Evolutionary conservation across 2,797 vertebrate species (phyloP).

Genomic region (Chaetophractus vellerosus): DNA sequence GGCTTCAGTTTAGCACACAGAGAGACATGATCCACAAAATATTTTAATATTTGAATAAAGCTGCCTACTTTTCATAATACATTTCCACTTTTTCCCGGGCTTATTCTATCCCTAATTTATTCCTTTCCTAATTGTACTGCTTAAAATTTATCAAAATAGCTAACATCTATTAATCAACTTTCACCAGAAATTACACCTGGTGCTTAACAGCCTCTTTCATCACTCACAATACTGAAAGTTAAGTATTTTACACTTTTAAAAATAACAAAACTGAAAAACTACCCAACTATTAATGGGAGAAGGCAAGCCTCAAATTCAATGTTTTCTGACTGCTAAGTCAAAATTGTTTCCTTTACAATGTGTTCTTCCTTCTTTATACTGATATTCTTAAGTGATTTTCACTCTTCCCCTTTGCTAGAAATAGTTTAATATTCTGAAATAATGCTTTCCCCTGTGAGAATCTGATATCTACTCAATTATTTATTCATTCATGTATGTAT

Average conservation of each 20-base stretch:
- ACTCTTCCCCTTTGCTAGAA: background rate
- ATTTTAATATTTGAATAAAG: slow-evolving; percentile 91
- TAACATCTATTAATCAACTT: slow-evolving; percentile 17
- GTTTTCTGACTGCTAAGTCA: slow-evolving; percentile 28
- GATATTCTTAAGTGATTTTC: slow-evolving; percentile 53
- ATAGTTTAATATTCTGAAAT: slow-evolving; percentile 44
- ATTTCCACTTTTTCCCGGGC: background rate
- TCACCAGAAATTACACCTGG: slow-evolving; percentile 55
- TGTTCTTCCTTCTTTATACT: background rate
- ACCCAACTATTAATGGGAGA: slow-evolving; percentile 28
- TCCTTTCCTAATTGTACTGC: background rate
- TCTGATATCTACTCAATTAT: slow-evolving; percentile 17
- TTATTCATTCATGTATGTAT: background rate
- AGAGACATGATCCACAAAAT: slow-evolving; percentile 92
- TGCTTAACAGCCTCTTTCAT: slow-evolving; percentile 64
- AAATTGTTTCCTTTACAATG: background rate
- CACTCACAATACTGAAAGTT: slow-evolving; percentile 10
- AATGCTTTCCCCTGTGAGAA: background rate
- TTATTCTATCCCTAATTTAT: slow-evolving; percentile 3
- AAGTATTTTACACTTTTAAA: slow-evolving; percentile 34
- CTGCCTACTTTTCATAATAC: slow-evolving; percentile 81
- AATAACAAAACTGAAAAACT: slow-evolving; percentile 7
- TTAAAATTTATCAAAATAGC: slow-evolving; percentile 19
- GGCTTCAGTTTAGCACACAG: slow-evolving; percentile 92
- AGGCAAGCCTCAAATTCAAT: slow-evolving; percentile 11